Evolutionary conservation across 2,888 invertebrate genomes (phyloP).

Genomic region (Watsonalla binaria): DNA sequence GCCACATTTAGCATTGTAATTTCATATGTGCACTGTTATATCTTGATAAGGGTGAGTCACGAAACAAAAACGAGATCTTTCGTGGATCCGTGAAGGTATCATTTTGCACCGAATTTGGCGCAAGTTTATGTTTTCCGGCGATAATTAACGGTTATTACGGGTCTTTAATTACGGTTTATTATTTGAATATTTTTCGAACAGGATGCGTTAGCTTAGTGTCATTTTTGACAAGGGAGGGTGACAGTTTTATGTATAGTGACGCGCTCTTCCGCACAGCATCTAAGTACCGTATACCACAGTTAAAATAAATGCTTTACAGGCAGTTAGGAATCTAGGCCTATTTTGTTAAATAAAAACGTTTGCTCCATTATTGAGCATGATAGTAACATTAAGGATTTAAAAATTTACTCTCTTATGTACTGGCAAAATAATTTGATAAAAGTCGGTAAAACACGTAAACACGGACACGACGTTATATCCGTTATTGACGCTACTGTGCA

Average conservation of each 20-base stretch:
- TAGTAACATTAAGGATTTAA: too few species aligned
- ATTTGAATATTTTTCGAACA: constrained; percentile 21
- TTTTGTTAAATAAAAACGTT: too few species aligned
- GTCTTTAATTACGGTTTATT: constrained; percentile 19
- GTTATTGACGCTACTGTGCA: too few species aligned
- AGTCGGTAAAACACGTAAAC: too few species aligned
- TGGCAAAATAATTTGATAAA: too few species aligned
- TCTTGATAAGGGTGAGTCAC: constrained; percentile 27
- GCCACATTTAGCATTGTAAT: constrained; percentile 38
- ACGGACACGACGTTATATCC: too few species aligned
- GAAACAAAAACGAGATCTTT: constrained; percentile 16
- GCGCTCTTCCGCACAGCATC: constrained; percentile 16
- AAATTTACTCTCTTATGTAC: too few species aligned
- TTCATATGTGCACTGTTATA: constrained; percentile 31
- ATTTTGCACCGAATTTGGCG: constrained; percentile 16
- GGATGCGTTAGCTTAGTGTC: constrained; percentile 32
- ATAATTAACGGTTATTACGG: constrained; percentile 19
- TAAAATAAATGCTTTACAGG: too few species aligned
- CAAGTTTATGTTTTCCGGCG: constrained; percentile 14
- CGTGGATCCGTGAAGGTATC: constrained; percentile 13
- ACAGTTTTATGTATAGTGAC: constrained; percentile 15
- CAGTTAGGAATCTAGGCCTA: too few species aligned
- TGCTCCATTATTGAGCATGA: too few species aligned
- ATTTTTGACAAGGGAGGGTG: constrained; percentile 10
- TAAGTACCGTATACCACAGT: constrained; percentile 1